Percentiles rank a stretch among this genome's conserved stretches.
Conservation (phyloP, 2,797 vertebrate genomes). For the Phataginus tetradactyla region DNA sequence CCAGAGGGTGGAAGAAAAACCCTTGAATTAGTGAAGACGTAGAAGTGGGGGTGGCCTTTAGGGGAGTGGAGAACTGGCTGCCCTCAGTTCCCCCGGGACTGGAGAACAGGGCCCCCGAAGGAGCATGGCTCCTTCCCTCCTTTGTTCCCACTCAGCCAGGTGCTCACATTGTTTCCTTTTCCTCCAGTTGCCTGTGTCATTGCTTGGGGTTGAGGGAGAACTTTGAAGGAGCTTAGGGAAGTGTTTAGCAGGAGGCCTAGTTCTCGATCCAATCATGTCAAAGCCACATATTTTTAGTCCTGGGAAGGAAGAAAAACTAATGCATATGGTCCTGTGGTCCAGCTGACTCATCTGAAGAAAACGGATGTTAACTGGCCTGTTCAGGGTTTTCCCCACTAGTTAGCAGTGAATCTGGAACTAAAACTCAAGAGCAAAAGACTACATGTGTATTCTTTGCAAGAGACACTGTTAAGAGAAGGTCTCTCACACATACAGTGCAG, state of each 20-base stretch:
- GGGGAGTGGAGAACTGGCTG: neutral
- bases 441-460: neutral
- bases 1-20: neutral
- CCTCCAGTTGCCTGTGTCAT: constrained; percentile 58
- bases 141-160: constrained; percentile 73
- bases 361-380: neutral
- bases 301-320: constrained; percentile 50
- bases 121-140: constrained; percentile 65
- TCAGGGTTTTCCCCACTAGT: neutral
- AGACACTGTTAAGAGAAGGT: neutral
- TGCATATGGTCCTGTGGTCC: neutral
- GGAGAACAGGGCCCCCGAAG: constrained; percentile 3
- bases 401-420: neutral
- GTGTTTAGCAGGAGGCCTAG: constrained; percentile 40
- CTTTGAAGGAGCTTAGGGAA: neutral
- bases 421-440: neutral
- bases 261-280: constrained; percentile 25
- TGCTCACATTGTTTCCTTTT: constrained; percentile 69
- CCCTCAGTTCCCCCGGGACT: neutral
- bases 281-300: constrained; percentile 53
- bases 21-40: neutral
- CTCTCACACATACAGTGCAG: neutral
- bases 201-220: neutral
- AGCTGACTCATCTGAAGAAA: constrained; percentile 58
- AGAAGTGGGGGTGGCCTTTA: neutral